Base-by-base conservation (phyloP, 2,797 vertebrate species). In the Pampus argenteus region DNA sequence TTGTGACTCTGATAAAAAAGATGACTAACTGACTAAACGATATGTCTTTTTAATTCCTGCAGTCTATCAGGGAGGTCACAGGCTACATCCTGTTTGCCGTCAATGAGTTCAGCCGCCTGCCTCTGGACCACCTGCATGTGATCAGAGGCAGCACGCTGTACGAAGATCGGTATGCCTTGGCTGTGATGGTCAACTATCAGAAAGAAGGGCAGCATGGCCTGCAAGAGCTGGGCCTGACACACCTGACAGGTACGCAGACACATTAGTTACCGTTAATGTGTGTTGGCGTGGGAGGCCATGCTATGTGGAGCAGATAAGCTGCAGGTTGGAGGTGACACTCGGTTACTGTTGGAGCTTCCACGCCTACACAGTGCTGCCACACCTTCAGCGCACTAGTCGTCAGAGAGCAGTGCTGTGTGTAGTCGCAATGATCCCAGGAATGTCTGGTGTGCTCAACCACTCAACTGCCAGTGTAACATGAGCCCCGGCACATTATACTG, bases 21-120 rank as follows among this genome's bases (percentile, higher is more conserved):
- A n/a, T 57, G 29, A 29, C 23, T 54, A n/a, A n/a, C n/a, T n/a
- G n/a, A n/a, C n/a, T n/a, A n/a, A n/a, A n/a, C n/a, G n/a, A n/a
- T n/a, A n/a, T n/a, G 4, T 42, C 15, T 2, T 38, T 83, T 55
- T 28, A 59, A 48, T 40, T 15, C 17, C 57, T 66, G 3, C 94
- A 99, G 98, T 98, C 98, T 7, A 97, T 99, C 80, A 95, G 96
- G 69, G 98, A 99, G 89, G 98, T 99, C 86, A 99, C 97, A 0
- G 98, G 98, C 68, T 98, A 99, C 1, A 94, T 99, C 81, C 86
- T 99, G 64, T 91, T 98, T 40, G 97, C 96, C 15, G 49, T 99
- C 71, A 99, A 98, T 75, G 96, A 98, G 88, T 97, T 99, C 86
- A 95, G 91, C 6, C 95, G 93, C 51, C 91, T 99, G 72, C 97